Evolutionary conservation across 2,888 invertebrate species (phyloP).

Genomic region (Drosophila neotestacea): DNA sequence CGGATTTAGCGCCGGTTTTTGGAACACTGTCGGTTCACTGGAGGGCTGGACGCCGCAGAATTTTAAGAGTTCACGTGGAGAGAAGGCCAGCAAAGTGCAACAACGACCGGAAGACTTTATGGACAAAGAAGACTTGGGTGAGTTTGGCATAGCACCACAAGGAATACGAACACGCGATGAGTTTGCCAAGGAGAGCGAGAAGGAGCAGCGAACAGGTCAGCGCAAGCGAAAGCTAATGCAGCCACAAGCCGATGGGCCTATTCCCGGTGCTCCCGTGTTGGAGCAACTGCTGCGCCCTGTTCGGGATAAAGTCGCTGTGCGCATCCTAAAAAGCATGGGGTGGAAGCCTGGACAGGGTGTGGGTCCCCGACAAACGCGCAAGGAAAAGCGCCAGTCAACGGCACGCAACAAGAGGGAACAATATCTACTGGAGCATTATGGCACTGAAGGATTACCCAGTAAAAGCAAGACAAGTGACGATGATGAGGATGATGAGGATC

Average conservation of each 20-base stretch:
- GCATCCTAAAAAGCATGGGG: conserved; percentile 94
- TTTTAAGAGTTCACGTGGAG: conserved; percentile 94
- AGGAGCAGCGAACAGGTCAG: conserved; percentile 57
- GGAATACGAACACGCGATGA: conserved; percentile 92
- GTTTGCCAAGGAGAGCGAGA: conserved; percentile 86
- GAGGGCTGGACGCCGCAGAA: conserved; percentile 97
- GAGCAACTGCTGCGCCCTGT: conserved; percentile 89
- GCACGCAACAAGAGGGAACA: conserved; percentile 79
- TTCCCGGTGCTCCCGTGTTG: conserved; percentile 89
- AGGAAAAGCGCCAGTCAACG: conserved; percentile 84
- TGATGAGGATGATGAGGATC: conserved; percentile 39
- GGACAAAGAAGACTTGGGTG: conserved; percentile 98
- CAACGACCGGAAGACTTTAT: conserved; percentile 97
- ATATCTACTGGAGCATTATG: conserved; percentile 83
- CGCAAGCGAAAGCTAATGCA: conserved; percentile 85
- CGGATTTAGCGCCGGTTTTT: conserved; percentile 98
- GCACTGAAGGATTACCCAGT: conserved; percentile 53
- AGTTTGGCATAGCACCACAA: conserved; percentile 97
- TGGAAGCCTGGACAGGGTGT: conserved; percentile 95
- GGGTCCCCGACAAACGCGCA: conserved; percentile 84
- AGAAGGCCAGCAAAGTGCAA: conserved; percentile 86
- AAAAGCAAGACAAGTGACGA: conserved; percentile 20
- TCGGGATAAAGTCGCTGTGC: conserved; percentile 95
- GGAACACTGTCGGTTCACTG: conserved; percentile 97
- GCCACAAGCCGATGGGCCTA: conserved; percentile 70